Evolutionary conservation across 2,113 vertebrate species (phyloP).

Genomic region (Thalassoma bifasciatum): DNA sequence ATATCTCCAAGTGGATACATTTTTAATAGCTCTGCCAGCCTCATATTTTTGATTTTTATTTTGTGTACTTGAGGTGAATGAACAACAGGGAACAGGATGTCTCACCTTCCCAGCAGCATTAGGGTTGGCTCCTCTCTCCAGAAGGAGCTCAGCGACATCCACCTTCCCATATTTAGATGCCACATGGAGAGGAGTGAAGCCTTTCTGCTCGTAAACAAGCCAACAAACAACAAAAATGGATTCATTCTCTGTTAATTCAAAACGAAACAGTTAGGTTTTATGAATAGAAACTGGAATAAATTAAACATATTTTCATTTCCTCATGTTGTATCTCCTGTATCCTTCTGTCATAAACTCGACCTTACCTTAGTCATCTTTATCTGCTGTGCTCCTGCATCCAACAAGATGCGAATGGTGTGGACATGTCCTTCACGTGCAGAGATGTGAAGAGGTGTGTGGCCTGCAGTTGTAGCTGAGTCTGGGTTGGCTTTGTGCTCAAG

Average conservation of each 20-base stretch:
- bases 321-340: background rate
- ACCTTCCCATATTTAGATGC: slow-evolving; percentile 96
- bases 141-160: slow-evolving; percentile 89
- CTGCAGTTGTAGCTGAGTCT: slow-evolving; percentile 91
- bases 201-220: slow-evolving; percentile 90
- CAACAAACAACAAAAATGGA: background rate
- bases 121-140: slow-evolving; percentile 89
- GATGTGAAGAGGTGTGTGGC: slow-evolving; percentile 94
- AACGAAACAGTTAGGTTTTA: too few species aligned
- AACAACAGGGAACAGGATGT: background rate
- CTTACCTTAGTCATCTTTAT: slow-evolving; percentile 95
- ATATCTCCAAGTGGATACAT: background rate
- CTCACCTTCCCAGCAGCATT: slow-evolving; percentile 94
- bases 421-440: slow-evolving; percentile 91
- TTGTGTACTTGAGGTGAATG: slow-evolving; percentile 1
- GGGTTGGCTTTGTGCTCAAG: slow-evolving; percentile 89
- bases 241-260: background rate
- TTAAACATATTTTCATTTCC: too few species aligned
- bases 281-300: too few species aligned
- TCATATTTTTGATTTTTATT: background rate
- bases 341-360: background rate
- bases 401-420: slow-evolving; percentile 88
- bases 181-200: slow-evolving; percentile 97
- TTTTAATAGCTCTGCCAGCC: slow-evolving; percentile 6
- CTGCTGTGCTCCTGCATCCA: slow-evolving; percentile 92